These are phyloP conservation scores for Trichomalopsis sarcophagae DNA, from an alignment of 1,140 invertebrate genomes.

Conservation along the genomic window DNA sequence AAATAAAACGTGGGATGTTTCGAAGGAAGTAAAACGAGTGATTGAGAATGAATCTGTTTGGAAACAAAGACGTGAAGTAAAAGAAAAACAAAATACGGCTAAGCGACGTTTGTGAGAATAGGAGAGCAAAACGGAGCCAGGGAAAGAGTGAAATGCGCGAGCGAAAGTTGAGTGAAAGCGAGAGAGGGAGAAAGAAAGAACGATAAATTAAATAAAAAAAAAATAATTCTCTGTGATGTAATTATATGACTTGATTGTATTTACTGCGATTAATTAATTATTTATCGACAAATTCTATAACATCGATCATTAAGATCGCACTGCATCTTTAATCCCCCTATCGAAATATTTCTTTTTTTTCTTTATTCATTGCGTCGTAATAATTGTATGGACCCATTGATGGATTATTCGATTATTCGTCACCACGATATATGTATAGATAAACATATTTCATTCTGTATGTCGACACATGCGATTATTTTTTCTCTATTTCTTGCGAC, in stretches of 20 bases:
- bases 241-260: slow-evolving; percentile 55
- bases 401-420: slow-evolving; percentile 37
- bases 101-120: slow-evolving; percentile 6
- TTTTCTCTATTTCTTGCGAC: slow-evolving; percentile 43
- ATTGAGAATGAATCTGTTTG: slow-evolving; percentile 23
- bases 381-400: slow-evolving; percentile 41
- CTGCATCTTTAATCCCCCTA: slow-evolving; percentile 44
- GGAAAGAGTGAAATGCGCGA: slow-evolving; percentile 41
- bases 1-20: slow-evolving; percentile 10
- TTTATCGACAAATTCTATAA: slow-evolving; percentile 52
- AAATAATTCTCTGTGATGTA: slow-evolving; percentile 57
- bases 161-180: slow-evolving; percentile 43
- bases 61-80: slow-evolving; percentile 21
- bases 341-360: slow-evolving; percentile 38
- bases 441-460: slow-evolving; percentile 39
- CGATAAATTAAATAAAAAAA: slow-evolving; percentile 52
- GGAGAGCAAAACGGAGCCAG: slow-evolving; percentile 31
- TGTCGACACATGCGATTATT: slow-evolving; percentile 36
- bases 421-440: slow-evolving; percentile 46
- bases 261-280: slow-evolving; percentile 55
- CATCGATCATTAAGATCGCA: slow-evolving; percentile 46
- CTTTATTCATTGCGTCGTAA: slow-evolving; percentile 41
- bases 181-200: slow-evolving; percentile 46
- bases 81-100: background rate
- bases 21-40: slow-evolving; percentile 37